phyloP scores from a whole-genome alignment of 2,797 vertebrate species.

The Chloroceryle inda region DNA sequence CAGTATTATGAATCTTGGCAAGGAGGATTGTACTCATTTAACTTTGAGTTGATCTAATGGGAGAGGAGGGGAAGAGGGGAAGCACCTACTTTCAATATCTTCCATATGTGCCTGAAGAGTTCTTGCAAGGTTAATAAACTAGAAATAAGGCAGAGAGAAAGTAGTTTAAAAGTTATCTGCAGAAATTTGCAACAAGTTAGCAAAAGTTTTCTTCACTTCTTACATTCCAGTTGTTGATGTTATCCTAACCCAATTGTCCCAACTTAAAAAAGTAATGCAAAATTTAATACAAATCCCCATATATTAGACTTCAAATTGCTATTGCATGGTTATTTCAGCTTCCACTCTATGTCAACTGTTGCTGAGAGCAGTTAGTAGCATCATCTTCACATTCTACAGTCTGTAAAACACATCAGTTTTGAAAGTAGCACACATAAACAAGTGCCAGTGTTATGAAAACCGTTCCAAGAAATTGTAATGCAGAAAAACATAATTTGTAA shows the following conservation, averaged over 20 bases:
- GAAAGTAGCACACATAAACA: neutral
- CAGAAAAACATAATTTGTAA: neutral
- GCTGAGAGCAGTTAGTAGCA: neutral
- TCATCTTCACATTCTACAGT: neutral
- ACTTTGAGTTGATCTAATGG: slow-evolving; percentile 53
- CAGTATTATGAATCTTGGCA: slow-evolving; percentile 51
- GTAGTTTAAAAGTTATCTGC: slow-evolving; percentile 81
- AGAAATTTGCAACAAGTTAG: slow-evolving; percentile 72
- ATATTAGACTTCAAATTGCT: neutral
- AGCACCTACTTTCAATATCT: slow-evolving; percentile 97
- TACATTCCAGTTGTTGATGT: neutral
- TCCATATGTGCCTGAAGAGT: slow-evolving; percentile 99
- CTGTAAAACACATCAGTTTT: slow-evolving; percentile 18
- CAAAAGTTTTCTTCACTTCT: slow-evolving; percentile 69
- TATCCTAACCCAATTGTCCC: slow-evolving; percentile 28
- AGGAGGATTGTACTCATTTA: slow-evolving; percentile 66
- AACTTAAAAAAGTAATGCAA: slow-evolving; percentile 24
- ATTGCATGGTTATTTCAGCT: neutral
- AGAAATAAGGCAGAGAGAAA: slow-evolving; percentile 88
- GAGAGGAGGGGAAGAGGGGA: slow-evolving; percentile 60
- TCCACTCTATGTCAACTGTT: neutral
- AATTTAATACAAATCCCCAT: slow-evolving; percentile 19
- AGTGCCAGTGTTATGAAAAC: neutral
- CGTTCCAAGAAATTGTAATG: neutral
- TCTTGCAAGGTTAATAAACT: slow-evolving; percentile 99